Evolutionary conservation across 2,888 invertebrate species (phyloP).

Genomic region (Lypha dubia): DNA sequence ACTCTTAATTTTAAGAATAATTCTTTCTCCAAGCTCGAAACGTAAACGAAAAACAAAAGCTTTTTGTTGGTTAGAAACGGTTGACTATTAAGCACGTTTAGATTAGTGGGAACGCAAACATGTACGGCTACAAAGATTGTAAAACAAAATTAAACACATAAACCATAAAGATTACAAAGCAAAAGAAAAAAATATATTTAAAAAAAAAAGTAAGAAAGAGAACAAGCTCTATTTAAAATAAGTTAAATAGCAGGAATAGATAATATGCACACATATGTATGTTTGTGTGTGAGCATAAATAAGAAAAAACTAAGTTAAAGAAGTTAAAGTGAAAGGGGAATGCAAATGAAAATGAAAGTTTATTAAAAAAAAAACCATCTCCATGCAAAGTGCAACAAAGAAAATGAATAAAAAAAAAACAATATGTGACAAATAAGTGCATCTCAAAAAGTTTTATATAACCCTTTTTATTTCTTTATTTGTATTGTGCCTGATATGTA

Average conservation of each 20-base stretch:
- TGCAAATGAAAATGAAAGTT: conserved; percentile 59
- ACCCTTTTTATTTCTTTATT: conserved; percentile 22
- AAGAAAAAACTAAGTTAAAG: conserved; percentile 41
- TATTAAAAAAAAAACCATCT: conserved; percentile 9
- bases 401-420: conserved; percentile 8
- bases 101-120: conserved; percentile 66
- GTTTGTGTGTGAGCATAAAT: too few species aligned
- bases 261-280: too few species aligned
- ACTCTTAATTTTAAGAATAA: not conserved
- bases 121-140: conserved; percentile 53
- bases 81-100: conserved; percentile 68
- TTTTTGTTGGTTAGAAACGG: conserved; percentile 71
- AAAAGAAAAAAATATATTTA: not conserved
- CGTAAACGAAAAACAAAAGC: conserved; percentile 36
- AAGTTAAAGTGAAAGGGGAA: conserved; percentile 60
- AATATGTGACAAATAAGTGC: not conserved
- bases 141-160: conserved; percentile 36
- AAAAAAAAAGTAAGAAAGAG: conserved; percentile 52
- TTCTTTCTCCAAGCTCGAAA: conserved; percentile 34
- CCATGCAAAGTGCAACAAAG: conserved; percentile 4
- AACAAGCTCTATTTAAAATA: conserved; percentile 29
- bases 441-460: conserved; percentile 59
- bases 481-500: not conserved
- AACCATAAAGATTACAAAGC: conserved; percentile 23
- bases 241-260: conserved; percentile 34